phyloP scores from a whole-genome alignment of 2,888 invertebrate genomes.

The Cactoblastis cactorum region DNA sequence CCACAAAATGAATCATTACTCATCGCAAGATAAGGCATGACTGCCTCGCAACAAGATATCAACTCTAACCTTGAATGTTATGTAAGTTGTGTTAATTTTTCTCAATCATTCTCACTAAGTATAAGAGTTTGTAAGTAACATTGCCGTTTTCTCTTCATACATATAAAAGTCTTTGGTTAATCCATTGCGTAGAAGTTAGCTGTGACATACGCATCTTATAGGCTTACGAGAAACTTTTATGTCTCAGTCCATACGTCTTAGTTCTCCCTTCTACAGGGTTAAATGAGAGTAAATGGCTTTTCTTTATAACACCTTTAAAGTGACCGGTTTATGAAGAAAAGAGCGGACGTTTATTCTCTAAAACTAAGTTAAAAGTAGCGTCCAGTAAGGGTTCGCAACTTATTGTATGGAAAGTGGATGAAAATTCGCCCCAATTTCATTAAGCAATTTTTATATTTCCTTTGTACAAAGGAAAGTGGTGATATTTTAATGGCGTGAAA shows the following conservation, averaged over 20 bases:
- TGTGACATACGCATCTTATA: slow-evolving; percentile 8
- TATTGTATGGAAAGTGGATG: background rate
- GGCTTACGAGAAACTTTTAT: slow-evolving; percentile 24
- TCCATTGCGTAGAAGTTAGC: background rate
- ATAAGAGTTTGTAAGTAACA: background rate
- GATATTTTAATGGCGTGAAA: no score
- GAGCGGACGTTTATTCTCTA: slow-evolving; percentile 59
- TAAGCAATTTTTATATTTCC: no score
- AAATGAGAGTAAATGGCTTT: slow-evolving; percentile 54
- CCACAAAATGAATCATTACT: no score
- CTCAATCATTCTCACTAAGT: no score
- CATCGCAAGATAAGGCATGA: no score
- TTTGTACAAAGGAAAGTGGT: no score
- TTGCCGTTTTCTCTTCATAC: background rate
- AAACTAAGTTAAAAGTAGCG: slow-evolving; percentile 23
- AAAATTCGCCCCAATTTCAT: no score
- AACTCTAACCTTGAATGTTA: no score
- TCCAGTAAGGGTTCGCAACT: background rate
- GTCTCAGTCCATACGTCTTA: slow-evolving; percentile 38
- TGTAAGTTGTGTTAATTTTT: no score
- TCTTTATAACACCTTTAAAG: slow-evolving; percentile 48
- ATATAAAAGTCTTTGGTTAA: background rate
- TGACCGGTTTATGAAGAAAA: slow-evolving; percentile 60
- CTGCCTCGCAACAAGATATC: no score
- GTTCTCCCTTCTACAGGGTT: slow-evolving; percentile 46